A percentile compares a stretch with the other conserved stretches of the same genome.
phyloP scores from a whole-genome alignment of 2,888 invertebrate genomes.

The Dasypolia templi region DNA sequence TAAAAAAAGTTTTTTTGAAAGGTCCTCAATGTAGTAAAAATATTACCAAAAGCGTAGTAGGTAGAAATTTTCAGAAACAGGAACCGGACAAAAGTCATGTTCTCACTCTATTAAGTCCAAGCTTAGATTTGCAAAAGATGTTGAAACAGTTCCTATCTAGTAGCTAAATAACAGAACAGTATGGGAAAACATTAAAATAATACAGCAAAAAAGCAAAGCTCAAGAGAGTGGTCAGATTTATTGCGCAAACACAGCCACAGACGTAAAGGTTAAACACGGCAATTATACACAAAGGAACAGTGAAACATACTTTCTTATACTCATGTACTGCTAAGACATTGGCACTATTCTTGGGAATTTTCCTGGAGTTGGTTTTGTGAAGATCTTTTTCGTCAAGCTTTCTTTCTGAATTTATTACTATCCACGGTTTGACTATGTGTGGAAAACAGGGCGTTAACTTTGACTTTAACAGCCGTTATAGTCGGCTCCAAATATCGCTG shows the following conservation, averaged over 20 bases:
- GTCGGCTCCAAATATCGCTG: neutral
- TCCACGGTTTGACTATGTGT: neutral
- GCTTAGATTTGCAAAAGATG: constrained; percentile 20
- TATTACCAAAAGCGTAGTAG: too few species aligned
- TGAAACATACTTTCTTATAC: constrained; percentile 57
- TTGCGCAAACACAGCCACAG: constrained; percentile 47
- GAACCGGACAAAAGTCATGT: neutral
- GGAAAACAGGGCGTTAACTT: too few species aligned
- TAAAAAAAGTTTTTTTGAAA: neutral
- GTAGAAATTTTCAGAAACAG: neutral
- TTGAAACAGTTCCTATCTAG: constrained; percentile 42
- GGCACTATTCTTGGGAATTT: too few species aligned
- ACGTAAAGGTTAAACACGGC: constrained; percentile 50
- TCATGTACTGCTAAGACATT: neutral
- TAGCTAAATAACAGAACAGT: constrained; percentile 30
- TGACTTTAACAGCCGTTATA: neutral
- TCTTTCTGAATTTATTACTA: neutral
- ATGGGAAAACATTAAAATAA: constrained; percentile 58
- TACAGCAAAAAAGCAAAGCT: constrained; percentile 42
- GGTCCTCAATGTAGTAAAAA: neutral
- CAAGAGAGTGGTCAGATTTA: constrained; percentile 54
- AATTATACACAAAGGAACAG: constrained; percentile 55
- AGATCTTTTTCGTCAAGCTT: neutral
- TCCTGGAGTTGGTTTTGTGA: neutral
- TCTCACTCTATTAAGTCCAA: constrained; percentile 17